Conservation (phyloP, 2,888 invertebrate species). For the Leptogaster cylindrica region DNA sequence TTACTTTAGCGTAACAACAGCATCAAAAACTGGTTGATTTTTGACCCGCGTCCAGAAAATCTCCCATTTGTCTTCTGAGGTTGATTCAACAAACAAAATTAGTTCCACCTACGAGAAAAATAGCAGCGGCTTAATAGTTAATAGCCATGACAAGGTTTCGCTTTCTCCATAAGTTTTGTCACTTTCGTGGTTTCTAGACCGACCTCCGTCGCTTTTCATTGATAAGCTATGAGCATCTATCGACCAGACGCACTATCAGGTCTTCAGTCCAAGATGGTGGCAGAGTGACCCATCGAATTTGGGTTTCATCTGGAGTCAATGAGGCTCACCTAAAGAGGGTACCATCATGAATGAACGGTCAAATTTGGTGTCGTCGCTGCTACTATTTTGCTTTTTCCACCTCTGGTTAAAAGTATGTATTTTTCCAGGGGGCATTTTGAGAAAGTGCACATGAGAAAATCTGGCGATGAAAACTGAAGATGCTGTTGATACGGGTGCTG, state of each 20-base stretch:
- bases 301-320: not conserved
- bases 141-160: slow-evolving; percentile 13
- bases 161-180: slow-evolving; percentile 30
- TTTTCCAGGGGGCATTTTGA: slow-evolving; percentile 16
- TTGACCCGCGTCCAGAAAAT: too few species aligned
- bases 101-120: not conserved
- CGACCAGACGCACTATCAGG: not conserved
- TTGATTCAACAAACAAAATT: not conserved
- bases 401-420: not conserved
- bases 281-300: not conserved
- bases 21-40: too few species aligned
- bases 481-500: slow-evolving; percentile 13
- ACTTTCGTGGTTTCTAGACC: slow-evolving; percentile 15
- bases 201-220: not conserved
- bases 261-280: not conserved
- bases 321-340: not conserved
- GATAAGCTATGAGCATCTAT: not conserved
- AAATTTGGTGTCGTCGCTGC: not conserved
- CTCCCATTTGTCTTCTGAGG: too few species aligned
- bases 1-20: too few species aligned
- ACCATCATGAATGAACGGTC: not conserved
- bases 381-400: slow-evolving; percentile 13
- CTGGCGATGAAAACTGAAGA: slow-evolving; percentile 34
- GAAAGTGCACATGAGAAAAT: slow-evolving; percentile 40
- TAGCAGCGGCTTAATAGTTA: not conserved